phyloP scores from a whole-genome alignment of 1,140 invertebrate species.

The Magallana ariakensis region DNA sequence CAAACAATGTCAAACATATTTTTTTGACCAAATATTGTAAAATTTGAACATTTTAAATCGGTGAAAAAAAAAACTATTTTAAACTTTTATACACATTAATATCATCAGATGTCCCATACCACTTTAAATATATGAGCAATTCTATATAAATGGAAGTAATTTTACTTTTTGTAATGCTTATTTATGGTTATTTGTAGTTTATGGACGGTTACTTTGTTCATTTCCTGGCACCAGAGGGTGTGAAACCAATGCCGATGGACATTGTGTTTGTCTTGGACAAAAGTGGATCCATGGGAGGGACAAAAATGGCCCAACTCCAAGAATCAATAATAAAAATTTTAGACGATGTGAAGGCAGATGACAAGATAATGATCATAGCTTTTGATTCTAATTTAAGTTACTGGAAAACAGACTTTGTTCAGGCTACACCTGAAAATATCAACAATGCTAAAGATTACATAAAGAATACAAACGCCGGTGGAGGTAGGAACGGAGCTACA shows the following conservation, averaged over 20 bases:
- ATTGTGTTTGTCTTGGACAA: slow-evolving; percentile 87
- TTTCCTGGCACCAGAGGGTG: slow-evolving; percentile 84
- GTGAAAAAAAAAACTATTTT: too few species aligned
- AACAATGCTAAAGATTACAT: slow-evolving; percentile 17
- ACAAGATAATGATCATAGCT: slow-evolving; percentile 85
- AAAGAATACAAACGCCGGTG: neutral
- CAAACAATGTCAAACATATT: too few species aligned
- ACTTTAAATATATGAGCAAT: too few species aligned
- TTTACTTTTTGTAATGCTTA: neutral
- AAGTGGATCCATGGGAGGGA: slow-evolving; percentile 85
- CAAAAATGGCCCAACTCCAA: slow-evolving; percentile 84
- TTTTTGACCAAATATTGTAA: slow-evolving; percentile 36
- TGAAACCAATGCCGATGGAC: slow-evolving; percentile 84
- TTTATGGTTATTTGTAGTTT: slow-evolving; percentile 78
- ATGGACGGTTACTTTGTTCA: slow-evolving; percentile 89
- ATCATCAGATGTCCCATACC: too few species aligned
- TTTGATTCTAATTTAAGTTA: slow-evolving; percentile 80
- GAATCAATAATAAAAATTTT: slow-evolving; percentile 85
- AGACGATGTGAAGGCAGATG: slow-evolving; percentile 82
- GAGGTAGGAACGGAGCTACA: neutral
- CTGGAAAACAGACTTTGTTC: slow-evolving; percentile 57
- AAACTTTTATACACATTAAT: too few species aligned
- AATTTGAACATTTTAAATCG: neutral
- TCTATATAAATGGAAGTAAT: neutral
- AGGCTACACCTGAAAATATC: slow-evolving; percentile 49